phyloP scores from a whole-genome alignment of 2,888 invertebrate genomes.

The Lithophane semibrunnea region DNA sequence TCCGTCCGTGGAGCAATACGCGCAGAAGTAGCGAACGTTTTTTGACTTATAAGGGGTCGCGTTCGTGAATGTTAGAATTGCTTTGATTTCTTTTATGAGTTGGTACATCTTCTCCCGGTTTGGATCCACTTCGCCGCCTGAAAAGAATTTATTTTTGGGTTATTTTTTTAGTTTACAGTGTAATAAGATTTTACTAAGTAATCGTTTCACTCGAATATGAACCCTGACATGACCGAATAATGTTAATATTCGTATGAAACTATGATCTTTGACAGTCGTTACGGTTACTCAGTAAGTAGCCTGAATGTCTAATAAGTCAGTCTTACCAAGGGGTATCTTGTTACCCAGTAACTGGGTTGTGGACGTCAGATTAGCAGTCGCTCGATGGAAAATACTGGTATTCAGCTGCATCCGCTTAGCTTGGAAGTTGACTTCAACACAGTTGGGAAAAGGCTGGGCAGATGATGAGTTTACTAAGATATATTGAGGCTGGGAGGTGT shows the following conservation, averaged over 20 bases:
- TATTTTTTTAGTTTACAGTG: neutral
- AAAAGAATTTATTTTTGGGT: slow-evolving; percentile 14
- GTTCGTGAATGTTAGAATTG: slow-evolving; percentile 76
- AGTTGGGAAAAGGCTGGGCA: neutral
- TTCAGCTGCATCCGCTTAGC: neutral
- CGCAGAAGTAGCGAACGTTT: slow-evolving; percentile 72
- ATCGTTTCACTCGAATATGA: neutral
- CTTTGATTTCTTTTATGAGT: slow-evolving; percentile 75
- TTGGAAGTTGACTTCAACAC: too few species aligned
- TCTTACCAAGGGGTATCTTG: neutral
- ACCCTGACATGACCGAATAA: neutral
- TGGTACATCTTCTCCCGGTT: slow-evolving; percentile 60
- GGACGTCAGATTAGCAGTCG: neutral
- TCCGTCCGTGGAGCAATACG: slow-evolving; percentile 74
- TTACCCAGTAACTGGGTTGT: neutral
- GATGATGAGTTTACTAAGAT: neutral
- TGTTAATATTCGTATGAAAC: neutral
- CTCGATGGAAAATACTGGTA: neutral
- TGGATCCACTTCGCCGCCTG: slow-evolving; percentile 35
- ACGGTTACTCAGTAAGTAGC: neutral
- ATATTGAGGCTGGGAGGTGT: neutral
- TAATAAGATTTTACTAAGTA: neutral
- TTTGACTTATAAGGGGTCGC: slow-evolving; percentile 79
- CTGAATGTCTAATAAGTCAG: neutral
- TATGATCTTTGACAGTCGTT: neutral